phyloP scores from a whole-genome alignment of 2,113 vertebrate genomes.

The Eulemur macaco region DNA sequence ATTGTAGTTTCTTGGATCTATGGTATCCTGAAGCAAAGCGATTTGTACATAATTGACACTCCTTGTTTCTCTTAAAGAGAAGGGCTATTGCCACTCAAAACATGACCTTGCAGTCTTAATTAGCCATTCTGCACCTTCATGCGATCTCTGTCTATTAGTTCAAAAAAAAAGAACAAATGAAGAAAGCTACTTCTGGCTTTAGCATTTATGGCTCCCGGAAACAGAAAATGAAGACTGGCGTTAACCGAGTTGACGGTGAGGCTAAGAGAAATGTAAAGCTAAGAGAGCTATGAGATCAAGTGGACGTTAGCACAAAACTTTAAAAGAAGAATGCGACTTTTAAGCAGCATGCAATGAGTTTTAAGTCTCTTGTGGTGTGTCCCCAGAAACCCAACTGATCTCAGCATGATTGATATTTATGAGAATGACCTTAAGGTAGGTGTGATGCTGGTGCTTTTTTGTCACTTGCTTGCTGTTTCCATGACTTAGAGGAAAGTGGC shows the following conservation, averaged over 20 bases:
- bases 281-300: constrained; percentile 37
- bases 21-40: background rate
- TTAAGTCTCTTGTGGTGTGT: background rate
- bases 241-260: background rate
- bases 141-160: background rate
- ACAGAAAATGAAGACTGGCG: constrained; percentile 12
- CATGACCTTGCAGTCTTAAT: background rate
- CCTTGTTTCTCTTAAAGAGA: background rate
- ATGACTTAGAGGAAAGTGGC: constrained; percentile 56
- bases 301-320: constrained; percentile 54
- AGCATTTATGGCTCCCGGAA: background rate
- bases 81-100: background rate
- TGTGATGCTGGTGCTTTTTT: constrained; percentile 1
- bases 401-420: constrained; percentile 65
- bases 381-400: constrained; percentile 53
- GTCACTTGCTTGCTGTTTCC: constrained; percentile 63
- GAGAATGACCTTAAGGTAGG: constrained; percentile 66
- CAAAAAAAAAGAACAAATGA: background rate
- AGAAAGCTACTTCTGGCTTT: background rate
- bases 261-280: background rate
- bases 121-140: background rate
- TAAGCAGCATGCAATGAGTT: background rate
- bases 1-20: background rate
- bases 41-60: background rate
- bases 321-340: constrained; percentile 54